A percentile compares a stretch with the other conserved stretches of the same genome.
phyloP scores from a whole-genome alignment of 1,140 invertebrate genomes.

The Eupeodes corollae region DNA sequence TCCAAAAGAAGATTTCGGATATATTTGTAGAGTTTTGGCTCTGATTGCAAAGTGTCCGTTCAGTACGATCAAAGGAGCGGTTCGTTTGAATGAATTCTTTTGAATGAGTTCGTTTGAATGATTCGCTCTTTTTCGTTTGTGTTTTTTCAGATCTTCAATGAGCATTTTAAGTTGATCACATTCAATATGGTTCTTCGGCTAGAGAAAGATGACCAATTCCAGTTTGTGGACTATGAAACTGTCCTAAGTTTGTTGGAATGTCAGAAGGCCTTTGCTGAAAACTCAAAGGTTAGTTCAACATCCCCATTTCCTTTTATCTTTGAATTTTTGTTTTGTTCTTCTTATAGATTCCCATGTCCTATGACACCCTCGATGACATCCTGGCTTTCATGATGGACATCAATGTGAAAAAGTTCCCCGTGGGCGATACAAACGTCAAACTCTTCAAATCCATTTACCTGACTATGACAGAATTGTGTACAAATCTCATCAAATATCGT shows the following conservation, averaged over 20 bases:
- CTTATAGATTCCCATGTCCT: conserved; percentile 15
- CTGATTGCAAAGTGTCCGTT: conserved; percentile 26
- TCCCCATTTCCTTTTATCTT: not conserved
- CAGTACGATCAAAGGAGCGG: conserved; percentile 27
- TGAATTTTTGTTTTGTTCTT: conserved; percentile 1
- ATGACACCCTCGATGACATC: conserved; percentile 25
- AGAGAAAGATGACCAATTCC: conserved; percentile 8
- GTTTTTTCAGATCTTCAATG: conserved; percentile 29
- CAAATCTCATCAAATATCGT: conserved; percentile 23
- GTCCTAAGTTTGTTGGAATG: conserved; percentile 6
- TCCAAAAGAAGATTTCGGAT: conserved; percentile 10
- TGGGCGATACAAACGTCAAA: conserved; percentile 12
- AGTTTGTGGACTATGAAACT: conserved; percentile 11
- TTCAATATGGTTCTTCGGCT: conserved; percentile 5
- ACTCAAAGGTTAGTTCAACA: conserved; percentile 17
- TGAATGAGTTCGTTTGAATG: not conserved
- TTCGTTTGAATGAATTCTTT: conserved; percentile 11
- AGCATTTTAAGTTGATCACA: conserved; percentile 23
- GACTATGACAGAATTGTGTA: conserved; percentile 15
- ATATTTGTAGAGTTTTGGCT: conserved; percentile 17
- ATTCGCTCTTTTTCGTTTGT: too few species aligned
- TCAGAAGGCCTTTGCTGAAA: conserved; percentile 19
- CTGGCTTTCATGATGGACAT: conserved; percentile 22
- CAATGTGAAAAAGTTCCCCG: conserved; percentile 21
- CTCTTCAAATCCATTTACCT: conserved; percentile 18